Percentiles rank a stretch among this genome's conserved stretches.
Conservation (phyloP, 2,797 vertebrate genomes). For the Carcharodon carcharias region DNA sequence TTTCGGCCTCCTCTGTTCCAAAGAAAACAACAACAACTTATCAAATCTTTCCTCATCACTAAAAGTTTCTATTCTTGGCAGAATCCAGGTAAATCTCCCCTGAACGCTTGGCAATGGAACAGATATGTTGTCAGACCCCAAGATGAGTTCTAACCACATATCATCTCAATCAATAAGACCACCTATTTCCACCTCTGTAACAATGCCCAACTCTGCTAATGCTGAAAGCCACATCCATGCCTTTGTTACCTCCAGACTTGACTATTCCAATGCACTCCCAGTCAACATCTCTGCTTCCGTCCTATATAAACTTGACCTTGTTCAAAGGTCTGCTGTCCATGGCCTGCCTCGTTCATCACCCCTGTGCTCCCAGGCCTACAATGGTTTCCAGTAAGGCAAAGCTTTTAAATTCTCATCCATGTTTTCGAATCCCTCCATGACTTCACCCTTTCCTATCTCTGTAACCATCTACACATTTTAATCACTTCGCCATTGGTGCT, state of each 20-base stretch:
- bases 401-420: background rate
- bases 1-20: too few species aligned
- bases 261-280: background rate
- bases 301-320: background rate
- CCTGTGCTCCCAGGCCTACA: too few species aligned
- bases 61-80: too few species aligned
- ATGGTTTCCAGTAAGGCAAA: too few species aligned
- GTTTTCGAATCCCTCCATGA: background rate
- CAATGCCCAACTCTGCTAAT: too few species aligned
- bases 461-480: background rate
- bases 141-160: background rate
- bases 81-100: too few species aligned
- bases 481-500: background rate
- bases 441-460: background rate
- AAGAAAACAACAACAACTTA: too few species aligned
- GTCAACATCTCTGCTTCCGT: background rate
- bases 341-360: background rate
- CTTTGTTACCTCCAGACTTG: background rate
- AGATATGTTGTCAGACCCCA: background rate
- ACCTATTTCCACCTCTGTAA: background rate
- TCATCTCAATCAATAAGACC: background rate
- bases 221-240: background rate
- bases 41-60: too few species aligned
- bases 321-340: background rate
- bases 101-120: too few species aligned